Evolutionary conservation across 2,113 vertebrate species (phyloP).

Genomic region (Micromys minutus): DNA sequence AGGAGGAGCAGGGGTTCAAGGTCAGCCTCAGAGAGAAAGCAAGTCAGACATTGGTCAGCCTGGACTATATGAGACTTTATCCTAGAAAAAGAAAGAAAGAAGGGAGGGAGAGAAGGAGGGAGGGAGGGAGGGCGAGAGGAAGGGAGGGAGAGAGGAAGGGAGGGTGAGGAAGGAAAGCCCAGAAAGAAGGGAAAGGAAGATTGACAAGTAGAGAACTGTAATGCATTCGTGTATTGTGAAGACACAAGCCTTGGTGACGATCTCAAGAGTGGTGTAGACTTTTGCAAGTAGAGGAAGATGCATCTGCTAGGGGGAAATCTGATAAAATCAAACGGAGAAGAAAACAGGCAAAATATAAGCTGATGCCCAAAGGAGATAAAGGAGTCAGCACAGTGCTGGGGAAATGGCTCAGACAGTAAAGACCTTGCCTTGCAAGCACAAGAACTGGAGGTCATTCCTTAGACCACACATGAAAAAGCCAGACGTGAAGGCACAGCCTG

Average conservation of each 20-base stretch:
- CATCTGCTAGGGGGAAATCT: background rate
- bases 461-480: background rate
- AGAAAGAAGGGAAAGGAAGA: background rate
- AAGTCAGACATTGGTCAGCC: background rate
- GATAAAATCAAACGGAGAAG: slow-evolving; percentile 3
- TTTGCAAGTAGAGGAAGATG: slow-evolving; percentile 17
- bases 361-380: background rate
- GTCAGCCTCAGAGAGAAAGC: background rate
- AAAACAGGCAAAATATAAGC: background rate
- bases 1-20: background rate
- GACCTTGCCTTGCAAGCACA: background rate
- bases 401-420: background rate
- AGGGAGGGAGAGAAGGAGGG: background rate
- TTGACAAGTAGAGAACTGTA: background rate
- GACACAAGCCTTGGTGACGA: background rate
- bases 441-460: background rate
- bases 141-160: no score
- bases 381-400: background rate
- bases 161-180: background rate
- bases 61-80: background rate
- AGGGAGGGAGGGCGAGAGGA: background rate
- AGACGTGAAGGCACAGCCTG: background rate
- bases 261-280: background rate
- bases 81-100: background rate
- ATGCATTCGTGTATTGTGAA: background rate